Conservation (phyloP, 2,888 invertebrate species). For the Standfussiana lucernea region DNA sequence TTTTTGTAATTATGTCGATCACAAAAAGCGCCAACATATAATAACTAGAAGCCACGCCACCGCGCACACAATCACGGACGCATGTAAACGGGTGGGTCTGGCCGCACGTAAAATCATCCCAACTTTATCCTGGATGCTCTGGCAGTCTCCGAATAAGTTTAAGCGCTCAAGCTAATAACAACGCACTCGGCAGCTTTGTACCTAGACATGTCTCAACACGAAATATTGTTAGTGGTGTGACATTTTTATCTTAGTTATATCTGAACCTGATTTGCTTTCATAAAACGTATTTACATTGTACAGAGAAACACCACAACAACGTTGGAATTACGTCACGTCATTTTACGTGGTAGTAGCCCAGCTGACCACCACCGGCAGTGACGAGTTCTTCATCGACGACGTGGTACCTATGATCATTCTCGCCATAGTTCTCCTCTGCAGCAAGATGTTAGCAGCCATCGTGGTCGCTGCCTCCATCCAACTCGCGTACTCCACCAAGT, state of each 20-base stretch:
- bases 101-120: not conserved
- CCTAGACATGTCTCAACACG: no score
- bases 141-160: not conserved
- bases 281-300: conserved; percentile 1
- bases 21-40: not conserved
- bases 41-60: not conserved
- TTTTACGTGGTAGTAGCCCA: conserved; percentile 82
- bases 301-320: conserved; percentile 78
- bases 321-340: conserved; percentile 85
- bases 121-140: not conserved
- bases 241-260: not conserved
- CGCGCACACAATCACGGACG: not conserved
- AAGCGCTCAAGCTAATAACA: not conserved
- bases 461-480: conserved; percentile 85
- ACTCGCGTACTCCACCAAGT: conserved; percentile 82
- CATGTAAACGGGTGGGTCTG: not conserved
- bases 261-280: not conserved
- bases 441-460: conserved; percentile 85
- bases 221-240: not conserved
- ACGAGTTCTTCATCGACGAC: conserved; percentile 80
- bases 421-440: conserved; percentile 78
- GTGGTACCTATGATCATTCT: conserved; percentile 77
- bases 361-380: conserved; percentile 83
- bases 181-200: not conserved
- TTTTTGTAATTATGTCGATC: not conserved